phyloP scores from a whole-genome alignment of 92 coral and sea anemone species.

The Epizoanthus stellaris region DNA sequence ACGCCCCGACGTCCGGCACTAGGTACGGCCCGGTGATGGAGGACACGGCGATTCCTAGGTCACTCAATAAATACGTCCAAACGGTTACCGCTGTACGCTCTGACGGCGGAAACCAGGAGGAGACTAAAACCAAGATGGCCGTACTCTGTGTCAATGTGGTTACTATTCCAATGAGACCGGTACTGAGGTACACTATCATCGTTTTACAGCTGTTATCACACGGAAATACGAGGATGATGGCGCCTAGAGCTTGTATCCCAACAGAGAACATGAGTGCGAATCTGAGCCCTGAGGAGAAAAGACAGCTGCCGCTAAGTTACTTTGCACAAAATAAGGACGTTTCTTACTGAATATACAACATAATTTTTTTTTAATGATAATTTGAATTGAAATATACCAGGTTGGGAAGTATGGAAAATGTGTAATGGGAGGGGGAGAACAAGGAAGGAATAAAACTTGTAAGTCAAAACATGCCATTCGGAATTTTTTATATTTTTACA shows the following conservation, averaged over 20 bases:
- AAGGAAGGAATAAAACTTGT: neutral
- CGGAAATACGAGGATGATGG: slow-evolving; percentile 16
- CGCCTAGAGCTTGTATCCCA: slow-evolving; percentile 24
- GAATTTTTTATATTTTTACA: no score
- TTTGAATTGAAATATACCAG: neutral
- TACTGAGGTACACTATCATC: slow-evolving; percentile 21
- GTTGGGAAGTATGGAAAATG: neutral
- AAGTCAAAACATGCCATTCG: neutral
- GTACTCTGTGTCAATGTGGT: slow-evolving; percentile 79
- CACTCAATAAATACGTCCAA: slow-evolving; percentile 72
- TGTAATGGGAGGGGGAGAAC: no score
- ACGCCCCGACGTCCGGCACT: slow-evolving; percentile 85
- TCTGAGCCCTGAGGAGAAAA: slow-evolving; percentile 2
- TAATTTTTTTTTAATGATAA: neutral
- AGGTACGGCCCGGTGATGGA: slow-evolving; percentile 80
- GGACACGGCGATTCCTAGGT: slow-evolving; percentile 82
- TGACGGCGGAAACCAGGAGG: slow-evolving; percentile 94
- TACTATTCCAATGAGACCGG: slow-evolving; percentile 63
- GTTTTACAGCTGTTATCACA: slow-evolving; percentile 6
- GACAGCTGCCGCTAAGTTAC: no score
- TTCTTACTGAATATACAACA: neutral
- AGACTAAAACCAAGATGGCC: slow-evolving; percentile 81
- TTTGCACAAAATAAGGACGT: neutral
- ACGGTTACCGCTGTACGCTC: slow-evolving; percentile 94
- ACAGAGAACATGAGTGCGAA: slow-evolving; percentile 25